Base-by-base conservation (phyloP, 2,797 vertebrate species). In the Neomorphus geoffroyi region DNA sequence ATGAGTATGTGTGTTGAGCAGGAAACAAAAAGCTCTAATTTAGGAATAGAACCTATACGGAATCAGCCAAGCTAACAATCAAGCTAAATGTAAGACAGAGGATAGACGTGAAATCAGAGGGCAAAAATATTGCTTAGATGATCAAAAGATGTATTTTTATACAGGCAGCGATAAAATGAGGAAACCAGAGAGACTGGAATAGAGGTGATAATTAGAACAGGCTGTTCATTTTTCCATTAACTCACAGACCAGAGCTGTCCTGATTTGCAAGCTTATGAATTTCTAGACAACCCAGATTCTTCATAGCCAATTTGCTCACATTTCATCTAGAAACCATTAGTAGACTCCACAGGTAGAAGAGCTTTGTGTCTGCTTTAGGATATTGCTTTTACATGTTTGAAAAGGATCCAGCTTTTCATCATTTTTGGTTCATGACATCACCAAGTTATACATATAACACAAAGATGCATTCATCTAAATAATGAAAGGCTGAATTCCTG, bases 231-330 rank as follows among this genome's bases (percentile, higher is more conserved):
- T 94, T 95, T 62, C 30, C 50, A 77, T 94, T 96, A 95, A 91
- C 72, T 96, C 57, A 46, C 33, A 84, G 65, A 88, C 16, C 28
- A 70, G 14, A n/a, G 27, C 67, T 77, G 21, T 92, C 41, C 33
- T 94, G 77, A 96, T 97, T 97, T 96, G 77, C 77, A 97, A 91
- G 37, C 97, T 96, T 97, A 97, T 97, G 79, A 88, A 91, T 95
- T 96, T 95, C 48, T 95, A 89, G 51, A 93, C 81, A 97, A 95
- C 80, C 62, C 83, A 92, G 54, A 54, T 96, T 95, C 73, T 94
- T 82, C 78, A 70, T 70, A 84, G 41, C 53, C 30, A 84, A 78
- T 95, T 96, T 92, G 71, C 81, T 93, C 78, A 33, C 54, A 88
- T 87, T 97, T 93, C 62, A 69, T 91, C 86, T 83, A 87, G 90